phyloP scores from a whole-genome alignment of 2,797 vertebrate genomes.

The Spinibarbus caldwelli region DNA sequence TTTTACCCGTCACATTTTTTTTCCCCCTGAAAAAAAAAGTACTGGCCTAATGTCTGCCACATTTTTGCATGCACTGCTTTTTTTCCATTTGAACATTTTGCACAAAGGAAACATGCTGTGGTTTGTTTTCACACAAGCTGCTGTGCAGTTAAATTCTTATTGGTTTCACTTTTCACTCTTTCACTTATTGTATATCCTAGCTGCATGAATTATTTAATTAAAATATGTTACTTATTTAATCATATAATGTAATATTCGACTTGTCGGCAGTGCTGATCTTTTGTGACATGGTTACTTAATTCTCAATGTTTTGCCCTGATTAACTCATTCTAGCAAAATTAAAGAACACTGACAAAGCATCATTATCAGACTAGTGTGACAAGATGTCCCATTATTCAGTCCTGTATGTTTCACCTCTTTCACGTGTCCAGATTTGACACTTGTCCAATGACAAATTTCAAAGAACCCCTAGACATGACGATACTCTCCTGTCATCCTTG shows the following conservation, averaged over 20 bases:
- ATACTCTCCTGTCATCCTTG: neutral
- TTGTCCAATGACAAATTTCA: neutral
- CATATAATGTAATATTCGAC: no score
- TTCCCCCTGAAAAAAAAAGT: no score
- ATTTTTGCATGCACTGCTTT: neutral
- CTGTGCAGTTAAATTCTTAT: neutral
- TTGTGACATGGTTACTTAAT: neutral
- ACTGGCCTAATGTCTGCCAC: neutral
- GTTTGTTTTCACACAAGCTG: neutral
- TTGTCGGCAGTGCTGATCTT: neutral
- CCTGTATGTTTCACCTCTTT: neutral
- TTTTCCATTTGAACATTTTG: constrained; percentile 10
- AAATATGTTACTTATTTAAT: neutral
- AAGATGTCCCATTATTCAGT: neutral
- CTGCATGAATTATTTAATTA: neutral
- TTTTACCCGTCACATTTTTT: no score
- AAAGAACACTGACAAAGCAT: neutral
- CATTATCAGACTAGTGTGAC: neutral
- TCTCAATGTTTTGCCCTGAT: neutral
- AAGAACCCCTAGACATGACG: neutral
- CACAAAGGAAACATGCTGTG: neutral
- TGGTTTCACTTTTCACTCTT: neutral
- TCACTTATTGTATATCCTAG: neutral
- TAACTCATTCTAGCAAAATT: neutral
- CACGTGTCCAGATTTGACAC: neutral